Evolutionary conservation across 2,888 invertebrate genomes (phyloP).

Genomic region (Nomada goodeniana): DNA sequence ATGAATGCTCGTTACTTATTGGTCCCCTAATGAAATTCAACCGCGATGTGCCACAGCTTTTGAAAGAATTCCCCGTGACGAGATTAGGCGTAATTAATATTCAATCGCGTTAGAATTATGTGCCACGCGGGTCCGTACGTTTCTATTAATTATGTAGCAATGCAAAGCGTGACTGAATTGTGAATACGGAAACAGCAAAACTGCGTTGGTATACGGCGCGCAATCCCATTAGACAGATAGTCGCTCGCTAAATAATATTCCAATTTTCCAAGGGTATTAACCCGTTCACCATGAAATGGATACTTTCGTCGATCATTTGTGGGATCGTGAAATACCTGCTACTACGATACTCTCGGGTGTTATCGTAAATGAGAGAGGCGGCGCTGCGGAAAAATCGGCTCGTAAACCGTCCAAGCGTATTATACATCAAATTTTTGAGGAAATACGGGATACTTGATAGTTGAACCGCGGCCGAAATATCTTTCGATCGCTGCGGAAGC

Average conservation of each 20-base stretch:
- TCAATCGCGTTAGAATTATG: neutral
- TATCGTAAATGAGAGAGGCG: neutral
- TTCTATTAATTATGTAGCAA: constrained; percentile 41
- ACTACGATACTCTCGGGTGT: neutral
- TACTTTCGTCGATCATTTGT: constrained; percentile 33
- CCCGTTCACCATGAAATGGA: constrained; percentile 33
- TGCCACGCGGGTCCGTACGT: neutral
- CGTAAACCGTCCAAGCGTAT: neutral
- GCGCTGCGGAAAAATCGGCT: neutral
- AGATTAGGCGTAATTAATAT: constrained; percentile 28
- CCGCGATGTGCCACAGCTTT: neutral
- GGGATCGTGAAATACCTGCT: neutral
- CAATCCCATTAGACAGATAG: constrained; percentile 42
- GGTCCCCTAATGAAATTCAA: neutral
- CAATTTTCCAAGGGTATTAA: constrained; percentile 55
- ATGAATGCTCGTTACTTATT: too few relatives aligned
- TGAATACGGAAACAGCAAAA: constrained; percentile 15
- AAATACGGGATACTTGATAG: too few relatives aligned
- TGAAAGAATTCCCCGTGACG: neutral
- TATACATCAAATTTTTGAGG: neutral
- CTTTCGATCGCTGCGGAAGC: constrained; percentile 46
- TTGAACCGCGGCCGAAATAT: constrained; percentile 16
- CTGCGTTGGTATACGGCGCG: constrained; percentile 21
- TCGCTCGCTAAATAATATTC: constrained; percentile 60
- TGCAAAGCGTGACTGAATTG: neutral